A percentile compares a stretch with the other conserved stretches of the same genome.
phyloP scores from a whole-genome alignment of 2,113 vertebrate genomes.

The Microtus montanus region DNA sequence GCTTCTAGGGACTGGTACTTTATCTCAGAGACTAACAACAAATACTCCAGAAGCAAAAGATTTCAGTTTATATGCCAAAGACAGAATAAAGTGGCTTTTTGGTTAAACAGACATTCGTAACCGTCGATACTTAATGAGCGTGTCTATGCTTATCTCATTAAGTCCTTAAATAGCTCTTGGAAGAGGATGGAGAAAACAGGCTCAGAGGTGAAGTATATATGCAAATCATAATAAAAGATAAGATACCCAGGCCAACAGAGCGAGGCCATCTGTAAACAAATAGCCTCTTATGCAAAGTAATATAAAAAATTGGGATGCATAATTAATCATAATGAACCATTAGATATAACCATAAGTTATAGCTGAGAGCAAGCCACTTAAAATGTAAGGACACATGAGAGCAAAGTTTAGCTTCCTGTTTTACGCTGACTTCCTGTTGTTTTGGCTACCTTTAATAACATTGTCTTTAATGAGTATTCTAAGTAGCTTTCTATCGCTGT shows the following conservation, averaged over 20 bases:
- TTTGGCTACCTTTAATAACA: background rate
- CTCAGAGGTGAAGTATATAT: too few species aligned
- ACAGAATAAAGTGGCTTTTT: background rate
- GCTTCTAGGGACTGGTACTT: too few species aligned
- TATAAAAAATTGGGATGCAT: background rate
- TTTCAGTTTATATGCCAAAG: background rate
- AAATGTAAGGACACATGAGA: background rate
- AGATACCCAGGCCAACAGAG: background rate
- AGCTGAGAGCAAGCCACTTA: slow-evolving; percentile 16
- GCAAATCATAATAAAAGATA: background rate
- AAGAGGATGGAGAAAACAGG: too few species aligned
- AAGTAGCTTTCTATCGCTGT: background rate
- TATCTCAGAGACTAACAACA: too few species aligned
- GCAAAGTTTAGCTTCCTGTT: background rate
- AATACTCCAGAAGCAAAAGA: too few species aligned
- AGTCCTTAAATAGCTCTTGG: background rate
- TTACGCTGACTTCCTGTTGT: background rate
- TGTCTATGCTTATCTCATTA: background rate
- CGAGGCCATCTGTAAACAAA: background rate
- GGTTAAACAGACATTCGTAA: background rate
- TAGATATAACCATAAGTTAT: background rate
- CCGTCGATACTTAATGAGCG: background rate
- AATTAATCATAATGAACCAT: background rate
- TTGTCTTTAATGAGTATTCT: background rate
- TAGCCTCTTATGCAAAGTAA: background rate